Percentiles rank a stretch among this genome's conserved stretches.
Conservation (phyloP, 37 sponge, comb jelly and placozoan species). For the Halisarca cf. caerulea region DNA sequence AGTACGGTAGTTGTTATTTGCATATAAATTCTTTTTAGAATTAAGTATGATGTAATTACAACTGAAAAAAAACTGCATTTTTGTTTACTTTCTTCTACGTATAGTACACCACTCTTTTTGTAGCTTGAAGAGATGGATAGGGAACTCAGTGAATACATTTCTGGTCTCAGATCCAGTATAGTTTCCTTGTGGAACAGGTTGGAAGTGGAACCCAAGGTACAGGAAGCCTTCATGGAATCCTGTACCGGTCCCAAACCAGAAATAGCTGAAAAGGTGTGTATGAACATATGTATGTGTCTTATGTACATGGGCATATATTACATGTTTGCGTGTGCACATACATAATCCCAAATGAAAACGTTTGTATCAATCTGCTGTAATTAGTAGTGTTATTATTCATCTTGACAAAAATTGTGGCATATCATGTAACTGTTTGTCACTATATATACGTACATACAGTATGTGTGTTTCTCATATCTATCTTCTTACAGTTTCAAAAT, state of each 20-base stretch:
- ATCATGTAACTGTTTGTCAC: neutral
- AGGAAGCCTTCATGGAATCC: conserved; percentile 42
- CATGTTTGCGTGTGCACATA: too few relatives aligned
- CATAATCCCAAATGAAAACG: too few relatives aligned
- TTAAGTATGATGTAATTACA: too few relatives aligned
- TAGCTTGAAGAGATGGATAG: conserved; percentile 46
- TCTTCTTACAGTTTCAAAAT: conserved; percentile 36
- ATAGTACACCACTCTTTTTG: too few relatives aligned
- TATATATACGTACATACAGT: neutral
- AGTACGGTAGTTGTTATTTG: neutral
- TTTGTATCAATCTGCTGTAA: too few relatives aligned
- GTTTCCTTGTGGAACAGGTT: conserved; percentile 78
- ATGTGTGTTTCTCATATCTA: neutral
- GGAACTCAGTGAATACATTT: conserved; percentile 30
- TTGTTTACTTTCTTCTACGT: too few relatives aligned
- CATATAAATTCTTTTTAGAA: too few relatives aligned
- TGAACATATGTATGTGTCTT: too few relatives aligned
- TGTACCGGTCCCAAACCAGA: conserved; percentile 46
- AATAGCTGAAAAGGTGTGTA: conserved; percentile 38
- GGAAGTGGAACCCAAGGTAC: conserved; percentile 49
- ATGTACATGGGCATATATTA: too few relatives aligned
- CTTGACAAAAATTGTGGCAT: too few relatives aligned
- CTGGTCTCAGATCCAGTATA: conserved; percentile 35
- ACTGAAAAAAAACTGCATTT: too few relatives aligned
- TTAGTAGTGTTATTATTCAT: neutral